These are phyloP conservation scores for Struthidea cinerea DNA, from an alignment of 2,113 vertebrate species.

Conservation along the genomic window DNA sequence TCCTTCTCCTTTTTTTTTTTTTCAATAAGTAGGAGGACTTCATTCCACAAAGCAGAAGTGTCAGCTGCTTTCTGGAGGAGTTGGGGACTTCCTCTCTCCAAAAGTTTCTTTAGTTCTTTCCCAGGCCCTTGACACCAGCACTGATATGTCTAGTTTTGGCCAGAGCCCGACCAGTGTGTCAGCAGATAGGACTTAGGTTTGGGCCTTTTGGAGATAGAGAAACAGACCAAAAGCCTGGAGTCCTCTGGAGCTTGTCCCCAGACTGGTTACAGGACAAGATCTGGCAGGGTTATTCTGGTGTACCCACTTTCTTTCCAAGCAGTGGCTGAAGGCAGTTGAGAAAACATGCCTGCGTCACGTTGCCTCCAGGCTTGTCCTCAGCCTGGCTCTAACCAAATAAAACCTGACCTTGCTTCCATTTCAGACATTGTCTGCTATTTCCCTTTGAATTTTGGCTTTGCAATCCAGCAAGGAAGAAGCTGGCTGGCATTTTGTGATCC, in stretches of 20 bases:
- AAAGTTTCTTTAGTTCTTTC: background rate
- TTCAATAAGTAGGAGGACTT: background rate
- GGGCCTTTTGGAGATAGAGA: background rate
- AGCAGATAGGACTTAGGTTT: background rate
- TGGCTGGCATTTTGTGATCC: background rate
- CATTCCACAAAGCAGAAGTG: background rate
- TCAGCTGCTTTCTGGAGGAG: background rate
- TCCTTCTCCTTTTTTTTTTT: background rate
- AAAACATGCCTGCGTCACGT: background rate
- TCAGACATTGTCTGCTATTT: background rate
- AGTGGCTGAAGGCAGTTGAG: background rate
- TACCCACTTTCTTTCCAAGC: background rate
- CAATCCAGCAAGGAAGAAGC: background rate
- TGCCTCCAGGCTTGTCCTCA: background rate
- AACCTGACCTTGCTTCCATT: slow-evolving; percentile 4
- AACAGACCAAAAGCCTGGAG: background rate
- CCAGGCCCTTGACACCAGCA: background rate
- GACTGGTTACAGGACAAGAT: background rate
- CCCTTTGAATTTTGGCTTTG: slow-evolving; percentile 9
- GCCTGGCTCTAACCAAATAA: background rate
- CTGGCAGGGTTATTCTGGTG: background rate
- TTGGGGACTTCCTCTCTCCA: background rate
- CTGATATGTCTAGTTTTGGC: background rate
- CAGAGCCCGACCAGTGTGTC: background rate
- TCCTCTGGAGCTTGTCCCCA: background rate